Evolutionary conservation across 2,888 invertebrate genomes (phyloP).

Genomic region (Phoenoteleia sp.): DNA sequence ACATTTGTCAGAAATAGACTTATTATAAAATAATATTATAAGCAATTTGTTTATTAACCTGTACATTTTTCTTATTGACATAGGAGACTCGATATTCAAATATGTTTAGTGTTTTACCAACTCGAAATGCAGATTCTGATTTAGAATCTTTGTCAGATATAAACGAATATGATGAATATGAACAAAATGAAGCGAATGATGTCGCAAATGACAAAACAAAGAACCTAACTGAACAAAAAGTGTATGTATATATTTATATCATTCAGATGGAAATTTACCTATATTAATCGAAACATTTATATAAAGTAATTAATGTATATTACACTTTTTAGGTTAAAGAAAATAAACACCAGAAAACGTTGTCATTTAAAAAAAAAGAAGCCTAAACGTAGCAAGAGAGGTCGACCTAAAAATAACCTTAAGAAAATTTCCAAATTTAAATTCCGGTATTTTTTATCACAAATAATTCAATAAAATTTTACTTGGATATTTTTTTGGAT

Average conservation of each 20-base stretch:
- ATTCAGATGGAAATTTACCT: background rate
- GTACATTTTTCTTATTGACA: background rate
- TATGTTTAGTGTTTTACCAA: background rate
- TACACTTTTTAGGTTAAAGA: background rate
- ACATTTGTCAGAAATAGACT: background rate
- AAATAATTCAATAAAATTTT: too few species aligned
- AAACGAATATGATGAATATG: background rate
- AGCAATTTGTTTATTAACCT: background rate
- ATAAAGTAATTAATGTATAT: background rate
- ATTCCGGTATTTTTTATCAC: conserved; percentile 6
- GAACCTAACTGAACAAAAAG: background rate
- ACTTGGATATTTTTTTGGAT: background rate
- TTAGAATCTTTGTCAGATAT: background rate
- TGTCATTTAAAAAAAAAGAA: background rate
- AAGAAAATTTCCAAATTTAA: background rate
- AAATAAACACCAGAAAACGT: background rate
- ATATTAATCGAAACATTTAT: background rate
- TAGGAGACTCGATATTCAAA: conserved; percentile 9
- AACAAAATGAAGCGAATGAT: background rate
- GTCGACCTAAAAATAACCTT: background rate
- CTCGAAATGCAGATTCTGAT: background rate
- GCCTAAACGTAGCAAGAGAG: background rate
- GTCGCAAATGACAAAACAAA: background rate
- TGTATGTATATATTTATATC: background rate
- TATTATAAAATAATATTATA: background rate